phyloP scores from a whole-genome alignment of 2,113 vertebrate genomes.

The Corythornis madagascariensis region DNA sequence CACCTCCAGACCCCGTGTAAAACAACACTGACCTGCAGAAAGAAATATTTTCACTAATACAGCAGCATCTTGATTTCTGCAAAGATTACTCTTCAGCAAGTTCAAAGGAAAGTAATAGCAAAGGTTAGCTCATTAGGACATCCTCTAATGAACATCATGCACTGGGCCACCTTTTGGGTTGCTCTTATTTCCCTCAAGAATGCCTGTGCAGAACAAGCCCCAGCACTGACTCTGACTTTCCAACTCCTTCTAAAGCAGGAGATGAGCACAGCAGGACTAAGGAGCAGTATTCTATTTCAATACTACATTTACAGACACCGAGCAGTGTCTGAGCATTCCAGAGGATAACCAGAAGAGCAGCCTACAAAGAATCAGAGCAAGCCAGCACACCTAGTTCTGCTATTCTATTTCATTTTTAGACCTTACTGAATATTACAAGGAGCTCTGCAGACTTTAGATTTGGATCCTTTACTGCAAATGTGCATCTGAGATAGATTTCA shows the following conservation, averaged over 20 bases:
- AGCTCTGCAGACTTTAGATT: neutral
- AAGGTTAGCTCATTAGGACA: neutral
- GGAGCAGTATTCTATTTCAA: neutral
- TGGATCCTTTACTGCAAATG: neutral
- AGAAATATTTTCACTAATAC: neutral
- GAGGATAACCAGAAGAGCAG: neutral
- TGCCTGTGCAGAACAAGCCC: neutral
- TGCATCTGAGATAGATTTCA: neutral
- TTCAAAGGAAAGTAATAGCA: neutral
- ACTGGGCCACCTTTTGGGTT: neutral
- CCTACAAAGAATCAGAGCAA: neutral
- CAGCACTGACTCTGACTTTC: neutral
- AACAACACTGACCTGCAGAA: neutral
- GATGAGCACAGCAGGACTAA: neutral
- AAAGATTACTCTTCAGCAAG: neutral
- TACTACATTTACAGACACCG: too few relatives aligned
- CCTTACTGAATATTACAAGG: neutral
- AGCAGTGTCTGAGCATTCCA: neutral
- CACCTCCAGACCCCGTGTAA: rapidly evolving
- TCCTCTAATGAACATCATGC: neutral
- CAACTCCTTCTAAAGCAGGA: neutral
- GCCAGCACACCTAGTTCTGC: neutral
- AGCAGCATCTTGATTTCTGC: neutral
- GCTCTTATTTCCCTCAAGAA: neutral
- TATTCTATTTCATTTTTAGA: neutral